These are phyloP conservation scores for Phylloscopus trochilus DNA, from an alignment of 2,113 vertebrate genomes.

Conservation along the genomic window DNA sequence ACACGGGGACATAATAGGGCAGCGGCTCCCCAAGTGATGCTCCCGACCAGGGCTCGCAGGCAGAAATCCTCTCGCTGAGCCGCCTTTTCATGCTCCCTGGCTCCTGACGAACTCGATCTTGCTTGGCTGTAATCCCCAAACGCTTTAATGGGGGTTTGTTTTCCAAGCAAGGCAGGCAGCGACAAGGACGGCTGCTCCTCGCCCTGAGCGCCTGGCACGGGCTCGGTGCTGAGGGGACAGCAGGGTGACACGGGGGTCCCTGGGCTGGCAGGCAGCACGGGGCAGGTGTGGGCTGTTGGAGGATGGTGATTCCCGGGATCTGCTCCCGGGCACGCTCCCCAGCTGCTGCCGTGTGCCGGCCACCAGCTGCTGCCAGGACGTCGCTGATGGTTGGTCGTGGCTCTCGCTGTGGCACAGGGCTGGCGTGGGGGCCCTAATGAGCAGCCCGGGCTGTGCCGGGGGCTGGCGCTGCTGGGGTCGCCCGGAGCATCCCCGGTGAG, in stretches of 20 bases:
- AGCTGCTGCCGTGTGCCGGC: background rate
- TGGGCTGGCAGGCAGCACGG: accelerated
- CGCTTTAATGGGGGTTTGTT: background rate
- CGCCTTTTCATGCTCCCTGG: background rate
- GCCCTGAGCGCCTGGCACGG: accelerated
- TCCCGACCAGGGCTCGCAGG: background rate
- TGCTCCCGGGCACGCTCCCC: background rate
- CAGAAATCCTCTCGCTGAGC: background rate
- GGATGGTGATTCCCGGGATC: background rate
- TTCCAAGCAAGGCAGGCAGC: accelerated
- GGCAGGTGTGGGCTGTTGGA: background rate
- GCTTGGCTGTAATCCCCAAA: background rate
- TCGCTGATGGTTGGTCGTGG: accelerated
- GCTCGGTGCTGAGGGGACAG: background rate
- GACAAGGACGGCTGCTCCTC: background rate
- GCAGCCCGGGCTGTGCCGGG: background rate
- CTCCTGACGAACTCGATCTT: background rate
- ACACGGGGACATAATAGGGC: accelerated
- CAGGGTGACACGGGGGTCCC: background rate
- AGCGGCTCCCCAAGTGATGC: background rate
- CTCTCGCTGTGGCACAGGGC: accelerated
- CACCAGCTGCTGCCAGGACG: background rate
- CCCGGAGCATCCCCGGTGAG: background rate
- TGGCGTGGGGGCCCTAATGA: background rate
- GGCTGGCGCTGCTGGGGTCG: background rate